phyloP scores from a whole-genome alignment of 37 sponge, comb jelly and placozoan genomes.

The Trichoplax adhaerens region DNA sequence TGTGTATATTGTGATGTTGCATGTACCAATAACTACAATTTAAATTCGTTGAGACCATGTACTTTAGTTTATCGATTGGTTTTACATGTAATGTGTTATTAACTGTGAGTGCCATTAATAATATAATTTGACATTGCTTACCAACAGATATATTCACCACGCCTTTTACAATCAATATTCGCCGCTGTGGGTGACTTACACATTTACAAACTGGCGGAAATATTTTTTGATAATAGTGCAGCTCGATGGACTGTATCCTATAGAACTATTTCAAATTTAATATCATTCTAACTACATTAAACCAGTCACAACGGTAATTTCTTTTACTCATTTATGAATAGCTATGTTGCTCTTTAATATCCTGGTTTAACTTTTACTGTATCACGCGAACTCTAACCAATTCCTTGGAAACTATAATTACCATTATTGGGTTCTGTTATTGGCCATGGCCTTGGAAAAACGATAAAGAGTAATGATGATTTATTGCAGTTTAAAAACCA shows the following conservation, averaged over 20 bases:
- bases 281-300: neutral
- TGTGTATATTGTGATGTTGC: too few species aligned
- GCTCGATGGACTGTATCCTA: conserved; percentile 26
- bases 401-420: conserved; percentile 45
- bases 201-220: conserved; percentile 35
- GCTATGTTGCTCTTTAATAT: conserved; percentile 30
- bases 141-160: conserved; percentile 21
- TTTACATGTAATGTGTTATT: too few species aligned
- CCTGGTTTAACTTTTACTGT: conserved; percentile 72
- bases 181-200: conserved; percentile 46
- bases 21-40: too few species aligned
- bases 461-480: conserved; percentile 17
- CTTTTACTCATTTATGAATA: neutral
- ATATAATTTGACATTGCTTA: neutral
- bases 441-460: neutral
- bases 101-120: neutral
- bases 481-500: conserved; percentile 4
- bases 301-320: too few species aligned
- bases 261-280: neutral
- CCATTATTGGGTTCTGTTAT: conserved; percentile 14
- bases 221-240: conserved; percentile 21
- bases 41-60: too few species aligned
- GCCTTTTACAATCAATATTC: conserved; percentile 39
- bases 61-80: too few species aligned
- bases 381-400: conserved; percentile 62